A percentile compares a stretch with the other conserved stretches of the same genome.
phyloP scores from a whole-genome alignment of 1,140 invertebrate species.

The Drosophila repletoides region DNA sequence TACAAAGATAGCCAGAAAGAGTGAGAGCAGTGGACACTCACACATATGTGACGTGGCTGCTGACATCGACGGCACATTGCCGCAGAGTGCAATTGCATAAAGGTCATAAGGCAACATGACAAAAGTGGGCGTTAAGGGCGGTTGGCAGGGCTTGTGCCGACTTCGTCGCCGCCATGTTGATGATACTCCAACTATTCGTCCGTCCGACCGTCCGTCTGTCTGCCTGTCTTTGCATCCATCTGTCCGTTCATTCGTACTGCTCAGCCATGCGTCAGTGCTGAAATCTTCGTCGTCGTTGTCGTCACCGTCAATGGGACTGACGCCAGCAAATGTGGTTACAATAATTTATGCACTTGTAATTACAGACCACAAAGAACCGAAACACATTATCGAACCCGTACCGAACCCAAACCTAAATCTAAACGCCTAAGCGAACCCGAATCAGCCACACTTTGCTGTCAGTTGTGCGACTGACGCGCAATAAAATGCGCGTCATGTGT shows the following conservation, averaged over 20 bases:
- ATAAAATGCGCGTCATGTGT: conserved; percentile 75
- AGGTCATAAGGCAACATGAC: conserved; percentile 49
- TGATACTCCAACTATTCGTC: conserved; percentile 21
- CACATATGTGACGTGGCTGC: conserved; percentile 8
- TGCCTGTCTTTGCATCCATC: neutral
- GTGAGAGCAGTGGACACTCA: too few relatives aligned
- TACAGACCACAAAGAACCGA: conserved; percentile 77
- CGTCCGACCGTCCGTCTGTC: neutral
- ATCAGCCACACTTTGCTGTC: conserved; percentile 43
- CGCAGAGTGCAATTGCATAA: conserved; percentile 51
- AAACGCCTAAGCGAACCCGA: conserved; percentile 36
- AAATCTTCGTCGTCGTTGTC: conserved; percentile 24
- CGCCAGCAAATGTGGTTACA: conserved; percentile 78
- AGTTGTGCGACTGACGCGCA: conserved; percentile 66
- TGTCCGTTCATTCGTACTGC: neutral
- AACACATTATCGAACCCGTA: conserved; percentile 48
- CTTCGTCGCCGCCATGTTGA: conserved; percentile 18
- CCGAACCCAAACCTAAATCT: conserved; percentile 16
- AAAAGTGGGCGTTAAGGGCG: conserved; percentile 19
- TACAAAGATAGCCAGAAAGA: too few relatives aligned
- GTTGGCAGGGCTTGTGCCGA: neutral
- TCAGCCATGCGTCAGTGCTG: too few relatives aligned
- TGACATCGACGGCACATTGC: conserved; percentile 46
- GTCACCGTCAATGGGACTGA: conserved; percentile 36
- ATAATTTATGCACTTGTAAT: conserved; percentile 81